Evolutionary conservation across 2,888 invertebrate genomes (phyloP).

Genomic region (Ochlodes sylvanus): DNA sequence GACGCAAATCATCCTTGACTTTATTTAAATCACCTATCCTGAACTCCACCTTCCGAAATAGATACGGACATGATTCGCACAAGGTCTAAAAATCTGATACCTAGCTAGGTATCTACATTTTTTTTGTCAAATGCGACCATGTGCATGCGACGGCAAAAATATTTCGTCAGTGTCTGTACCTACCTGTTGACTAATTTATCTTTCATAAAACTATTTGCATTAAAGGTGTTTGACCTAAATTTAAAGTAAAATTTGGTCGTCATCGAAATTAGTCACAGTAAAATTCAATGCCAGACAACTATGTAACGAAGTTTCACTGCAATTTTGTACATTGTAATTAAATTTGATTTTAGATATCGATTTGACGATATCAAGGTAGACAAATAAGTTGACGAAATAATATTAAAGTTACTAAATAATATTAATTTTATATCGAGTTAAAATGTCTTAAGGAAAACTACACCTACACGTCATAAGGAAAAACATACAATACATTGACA

Average conservation of each 20-base stretch:
- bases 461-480: too few species aligned
- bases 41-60: conserved; percentile 52
- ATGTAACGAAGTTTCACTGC: conserved; percentile 22
- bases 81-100: conserved; percentile 6
- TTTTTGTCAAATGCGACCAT: not conserved
- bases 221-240: conserved; percentile 16
- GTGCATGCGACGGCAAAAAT: not conserved
- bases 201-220: conserved; percentile 8
- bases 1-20: conserved; percentile 82
- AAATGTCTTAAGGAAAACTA: too few species aligned
- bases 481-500: too few species aligned
- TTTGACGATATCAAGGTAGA: not conserved
- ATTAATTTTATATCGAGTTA: too few species aligned
- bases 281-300: conserved; percentile 30
- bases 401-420: too few species aligned
- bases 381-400: too few species aligned
- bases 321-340: conserved; percentile 20
- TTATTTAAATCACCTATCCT: conserved; percentile 76
- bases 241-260: conserved; percentile 10
- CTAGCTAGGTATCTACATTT: not conserved
- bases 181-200: conserved; percentile 14
- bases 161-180: conserved; percentile 1
- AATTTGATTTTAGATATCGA: not conserved
- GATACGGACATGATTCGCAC: conserved; percentile 1
- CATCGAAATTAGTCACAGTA: conserved; percentile 22